phyloP scores from a whole-genome alignment of 2,888 invertebrate species.

The Aphodius sticticus region DNA sequence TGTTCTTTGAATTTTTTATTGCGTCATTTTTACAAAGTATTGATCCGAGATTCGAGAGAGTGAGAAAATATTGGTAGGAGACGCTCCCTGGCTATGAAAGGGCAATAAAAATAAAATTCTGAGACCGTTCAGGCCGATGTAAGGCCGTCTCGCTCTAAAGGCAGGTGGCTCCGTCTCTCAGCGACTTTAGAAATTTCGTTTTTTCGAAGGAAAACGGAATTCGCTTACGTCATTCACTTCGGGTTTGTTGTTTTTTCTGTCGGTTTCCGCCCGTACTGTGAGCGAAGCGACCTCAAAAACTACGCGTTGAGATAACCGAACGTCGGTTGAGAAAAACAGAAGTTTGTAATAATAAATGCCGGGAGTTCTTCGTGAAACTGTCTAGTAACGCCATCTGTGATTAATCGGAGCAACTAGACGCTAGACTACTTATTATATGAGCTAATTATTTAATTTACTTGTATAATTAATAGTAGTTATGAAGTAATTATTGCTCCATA shows the following conservation, averaged over 20 bases:
- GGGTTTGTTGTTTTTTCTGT: not conserved
- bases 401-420: not conserved
- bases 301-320: not conserved
- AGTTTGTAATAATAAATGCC: not conserved
- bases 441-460: no score
- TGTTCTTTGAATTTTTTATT: conserved; percentile 4
- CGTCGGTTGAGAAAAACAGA: not conserved
- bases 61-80: not conserved
- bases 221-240: not conserved
- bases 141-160: not conserved
- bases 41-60: not conserved
- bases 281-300: not conserved
- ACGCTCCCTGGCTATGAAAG: not conserved
- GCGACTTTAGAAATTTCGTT: not conserved
- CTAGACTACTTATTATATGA: no score
- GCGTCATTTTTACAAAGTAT: conserved; percentile 4
- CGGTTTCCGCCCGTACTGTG: not conserved
- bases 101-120: conserved; percentile 4
- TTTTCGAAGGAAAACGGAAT: not conserved
- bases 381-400: not conserved
- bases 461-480: no score
- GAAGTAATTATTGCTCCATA: no score
- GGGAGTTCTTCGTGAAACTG: not conserved
- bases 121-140: not conserved
- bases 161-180: not conserved